Conservation (phyloP, 2,797 vertebrate genomes). For the Sebastes kiyomatsui region DNA sequence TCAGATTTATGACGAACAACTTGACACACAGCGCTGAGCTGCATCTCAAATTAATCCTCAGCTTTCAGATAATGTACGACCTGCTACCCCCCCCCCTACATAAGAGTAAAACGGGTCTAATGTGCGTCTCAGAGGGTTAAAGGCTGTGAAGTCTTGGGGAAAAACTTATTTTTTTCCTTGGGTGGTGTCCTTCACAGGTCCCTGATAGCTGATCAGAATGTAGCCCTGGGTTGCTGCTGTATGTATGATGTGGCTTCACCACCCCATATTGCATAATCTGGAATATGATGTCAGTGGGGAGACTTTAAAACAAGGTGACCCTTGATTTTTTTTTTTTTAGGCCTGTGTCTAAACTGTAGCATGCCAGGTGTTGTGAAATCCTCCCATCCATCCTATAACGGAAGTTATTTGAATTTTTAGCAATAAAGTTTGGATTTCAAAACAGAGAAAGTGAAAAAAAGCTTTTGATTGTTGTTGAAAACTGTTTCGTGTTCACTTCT, state of each 20-base stretch:
- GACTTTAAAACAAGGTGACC: conserved; percentile 12
- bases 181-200: conserved; percentile 25
- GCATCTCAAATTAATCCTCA: too few species aligned
- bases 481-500: neutral
- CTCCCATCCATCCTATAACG: fast-evolving
- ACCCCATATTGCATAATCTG: neutral
- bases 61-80: too few species aligned
- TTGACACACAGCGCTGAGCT: too few species aligned
- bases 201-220: neutral
- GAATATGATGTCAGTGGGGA: neutral
- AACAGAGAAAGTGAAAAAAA: neutral
- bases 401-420: neutral
- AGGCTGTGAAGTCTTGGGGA: neutral
- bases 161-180: neutral
- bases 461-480: neutral
- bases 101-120: too few species aligned
- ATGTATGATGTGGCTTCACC: conserved; percentile 4
- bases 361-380: neutral
- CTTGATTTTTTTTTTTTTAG: neutral
- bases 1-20: too few species aligned
- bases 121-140: too few species aligned
- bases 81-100: too few species aligned
- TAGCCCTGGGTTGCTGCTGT: neutral
- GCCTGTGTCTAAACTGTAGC: neutral
- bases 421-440: neutral